Evolutionary conservation across 2,797 vertebrate genomes (phyloP), one percentile per base, ranked within the genome.

Genomic region (Tenualosa ilisha): DNA sequence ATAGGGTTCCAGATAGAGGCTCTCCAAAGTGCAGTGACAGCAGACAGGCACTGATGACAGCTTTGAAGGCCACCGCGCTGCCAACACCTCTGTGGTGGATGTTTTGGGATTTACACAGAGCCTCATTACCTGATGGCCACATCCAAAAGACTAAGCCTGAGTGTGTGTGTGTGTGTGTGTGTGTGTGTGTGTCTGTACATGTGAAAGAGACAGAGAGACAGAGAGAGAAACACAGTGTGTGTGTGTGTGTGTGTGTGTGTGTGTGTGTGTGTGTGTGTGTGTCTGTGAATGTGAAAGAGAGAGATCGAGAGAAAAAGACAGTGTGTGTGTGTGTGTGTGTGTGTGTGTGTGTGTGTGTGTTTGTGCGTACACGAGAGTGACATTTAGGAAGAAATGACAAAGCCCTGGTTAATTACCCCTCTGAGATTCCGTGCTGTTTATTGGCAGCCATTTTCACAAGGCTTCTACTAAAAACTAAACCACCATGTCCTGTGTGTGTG

Each of bases 111-210:
- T 72, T 72, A 40, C 65, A 31, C 65, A 31, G 13, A 72, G 65
- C 65, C 26, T 0, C 65, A 72, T 72, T 72, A 72, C 31, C 65
- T 72, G 65, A 13, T 31, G 8, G 31, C 65, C 65, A 37, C 31
- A 13, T 26, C 65, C 31, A 72, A 72, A 72, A 31, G 4, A 3
- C 12, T 15, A 4, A 22, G 24, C 26, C n/a, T 31, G 61, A 26
- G 61, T 68, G 26, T 68, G 65, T 68, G 65, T 68, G 65, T 68
- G 65, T 68, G 65, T 89, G 50, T 75, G 84, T 90, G 89, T 65
- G 87, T 22, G 89, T 84, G 72, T 86, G 61, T 65, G 61, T n/a
- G 22, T 65, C 31, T 31, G 31, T 31, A 31, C 31, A 0, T 31
- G 31, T 31, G 31, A 31, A 31, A 31, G 31, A 31, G 31, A 31